These are phyloP conservation scores for Microctonus brassicae DNA, from an alignment of 2,888 invertebrate genomes.

Conservation along the genomic window DNA sequence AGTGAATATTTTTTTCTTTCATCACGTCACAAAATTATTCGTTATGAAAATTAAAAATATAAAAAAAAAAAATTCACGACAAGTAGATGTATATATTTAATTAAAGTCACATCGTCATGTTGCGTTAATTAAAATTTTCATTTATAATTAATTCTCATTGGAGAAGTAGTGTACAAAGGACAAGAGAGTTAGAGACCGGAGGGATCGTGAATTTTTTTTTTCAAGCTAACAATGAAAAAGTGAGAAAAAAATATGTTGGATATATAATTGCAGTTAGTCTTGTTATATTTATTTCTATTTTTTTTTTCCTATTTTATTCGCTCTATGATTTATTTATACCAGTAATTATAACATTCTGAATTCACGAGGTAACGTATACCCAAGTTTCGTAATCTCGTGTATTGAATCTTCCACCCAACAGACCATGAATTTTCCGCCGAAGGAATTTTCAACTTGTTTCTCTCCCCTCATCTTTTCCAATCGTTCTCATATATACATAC, in stretches of 20 bases:
- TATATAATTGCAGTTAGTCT: background rate
- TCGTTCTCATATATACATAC: background rate
- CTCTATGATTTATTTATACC: background rate
- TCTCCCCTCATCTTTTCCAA: background rate
- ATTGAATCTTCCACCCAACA: slow-evolving; percentile 17
- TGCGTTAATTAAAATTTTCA: slow-evolving; percentile 9
- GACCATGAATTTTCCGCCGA: slow-evolving; percentile 12
- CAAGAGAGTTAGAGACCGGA: background rate
- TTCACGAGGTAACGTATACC: background rate
- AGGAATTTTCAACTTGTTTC: background rate
- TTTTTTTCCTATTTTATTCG: background rate
- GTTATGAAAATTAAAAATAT: background rate
- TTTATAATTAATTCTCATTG: slow-evolving; percentile 20
- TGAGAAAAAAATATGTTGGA: background rate
- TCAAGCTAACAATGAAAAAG: background rate
- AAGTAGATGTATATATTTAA: background rate
- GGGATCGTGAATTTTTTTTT: background rate
- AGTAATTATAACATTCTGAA: slow-evolving; percentile 3
- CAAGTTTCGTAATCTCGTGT: slow-evolving; percentile 27
- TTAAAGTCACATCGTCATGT: background rate
- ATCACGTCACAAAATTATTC: too few species aligned
- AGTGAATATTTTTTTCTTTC: too few species aligned
- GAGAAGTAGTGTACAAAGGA: background rate
- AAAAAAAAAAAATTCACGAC: background rate
- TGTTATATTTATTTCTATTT: background rate